These are phyloP conservation scores for Listronotus oregonensis DNA, from an alignment of 1,140 invertebrate species.

Conservation along the genomic window DNA sequence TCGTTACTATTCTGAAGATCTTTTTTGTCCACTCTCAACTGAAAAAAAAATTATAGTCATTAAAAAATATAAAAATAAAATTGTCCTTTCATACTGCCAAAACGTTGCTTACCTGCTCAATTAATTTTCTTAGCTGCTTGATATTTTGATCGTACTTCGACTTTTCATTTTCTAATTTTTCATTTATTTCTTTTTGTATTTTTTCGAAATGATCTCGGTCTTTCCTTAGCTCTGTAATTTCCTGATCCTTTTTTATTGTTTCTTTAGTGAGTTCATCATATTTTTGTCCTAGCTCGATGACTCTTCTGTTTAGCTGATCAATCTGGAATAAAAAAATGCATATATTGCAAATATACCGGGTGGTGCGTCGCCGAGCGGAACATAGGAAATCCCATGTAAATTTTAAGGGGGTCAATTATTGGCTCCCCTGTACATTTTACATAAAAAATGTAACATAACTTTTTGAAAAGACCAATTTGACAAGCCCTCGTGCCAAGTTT, in stretches of 20 bases:
- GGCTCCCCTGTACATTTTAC: too few relatives aligned
- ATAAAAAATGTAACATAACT: too few relatives aligned
- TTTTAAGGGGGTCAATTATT: too few relatives aligned
- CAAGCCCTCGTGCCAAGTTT: too few relatives aligned
- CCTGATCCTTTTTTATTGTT: constrained; percentile 12
- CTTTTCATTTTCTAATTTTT: constrained; percentile 21
- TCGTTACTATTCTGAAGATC: constrained; percentile 24
- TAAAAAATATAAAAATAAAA: too few relatives aligned
- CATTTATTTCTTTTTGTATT: constrained; percentile 21
- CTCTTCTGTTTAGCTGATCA: constrained; percentile 8
- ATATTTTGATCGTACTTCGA: constrained; percentile 36
- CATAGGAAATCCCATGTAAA: too few relatives aligned
- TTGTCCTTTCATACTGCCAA: neutral
- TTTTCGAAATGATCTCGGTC: constrained; percentile 10
- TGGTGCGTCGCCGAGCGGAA: too few relatives aligned
- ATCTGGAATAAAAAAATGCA: constrained; percentile 20
- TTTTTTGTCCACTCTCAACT: constrained; percentile 40
- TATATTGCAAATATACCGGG: too few relatives aligned
- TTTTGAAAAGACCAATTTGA: too few relatives aligned
- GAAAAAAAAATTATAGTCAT: constrained; percentile 5
- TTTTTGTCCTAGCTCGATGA: constrained; percentile 11
- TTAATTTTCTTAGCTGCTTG: constrained; percentile 37
- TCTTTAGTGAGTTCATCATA: constrained; percentile 7
- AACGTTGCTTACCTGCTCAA: constrained; percentile 26
- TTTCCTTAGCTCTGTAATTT: constrained; percentile 30